phyloP scores from a whole-genome alignment of 64 coral and sea anemone genomes.

The Trachythela sp. region DNA sequence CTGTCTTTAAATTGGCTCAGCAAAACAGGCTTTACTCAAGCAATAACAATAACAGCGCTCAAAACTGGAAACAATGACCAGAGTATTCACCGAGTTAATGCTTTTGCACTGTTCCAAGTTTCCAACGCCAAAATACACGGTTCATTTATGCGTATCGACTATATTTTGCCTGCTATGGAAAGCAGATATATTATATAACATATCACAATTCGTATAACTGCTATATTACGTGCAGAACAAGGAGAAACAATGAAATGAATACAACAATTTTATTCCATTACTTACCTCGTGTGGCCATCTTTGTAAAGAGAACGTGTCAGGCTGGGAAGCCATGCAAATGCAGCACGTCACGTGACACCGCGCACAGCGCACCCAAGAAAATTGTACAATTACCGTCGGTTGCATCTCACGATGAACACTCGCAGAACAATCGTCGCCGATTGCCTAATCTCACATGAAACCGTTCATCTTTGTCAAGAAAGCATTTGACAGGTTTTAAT shows the following conservation, averaged over 20 bases:
- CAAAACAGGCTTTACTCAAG: too few species aligned
- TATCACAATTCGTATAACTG: background rate
- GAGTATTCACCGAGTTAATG: too few species aligned
- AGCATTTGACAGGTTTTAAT: too few species aligned
- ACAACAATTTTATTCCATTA: background rate
- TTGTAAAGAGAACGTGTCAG: constrained; percentile 25
- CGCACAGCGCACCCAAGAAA: background rate
- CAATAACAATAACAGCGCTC: too few species aligned
- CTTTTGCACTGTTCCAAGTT: background rate
- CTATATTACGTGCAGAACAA: background rate
- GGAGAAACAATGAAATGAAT: background rate
- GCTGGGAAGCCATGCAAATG: background rate
- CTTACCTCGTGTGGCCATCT: constrained; percentile 1
- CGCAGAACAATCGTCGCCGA: too few species aligned
- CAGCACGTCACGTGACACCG: background rate
- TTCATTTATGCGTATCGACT: background rate
- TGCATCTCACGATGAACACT: too few species aligned
- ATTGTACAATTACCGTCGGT: too few species aligned
- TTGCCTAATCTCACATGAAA: too few species aligned
- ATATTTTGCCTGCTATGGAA: background rate
- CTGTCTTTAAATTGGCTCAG: too few species aligned
- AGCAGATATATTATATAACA: background rate
- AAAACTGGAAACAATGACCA: too few species aligned
- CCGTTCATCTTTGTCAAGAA: too few species aligned
- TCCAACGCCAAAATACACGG: background rate